Evolutionary conservation across 2,888 invertebrate genomes (phyloP).

Genomic region (Diarsia dahlii): DNA sequence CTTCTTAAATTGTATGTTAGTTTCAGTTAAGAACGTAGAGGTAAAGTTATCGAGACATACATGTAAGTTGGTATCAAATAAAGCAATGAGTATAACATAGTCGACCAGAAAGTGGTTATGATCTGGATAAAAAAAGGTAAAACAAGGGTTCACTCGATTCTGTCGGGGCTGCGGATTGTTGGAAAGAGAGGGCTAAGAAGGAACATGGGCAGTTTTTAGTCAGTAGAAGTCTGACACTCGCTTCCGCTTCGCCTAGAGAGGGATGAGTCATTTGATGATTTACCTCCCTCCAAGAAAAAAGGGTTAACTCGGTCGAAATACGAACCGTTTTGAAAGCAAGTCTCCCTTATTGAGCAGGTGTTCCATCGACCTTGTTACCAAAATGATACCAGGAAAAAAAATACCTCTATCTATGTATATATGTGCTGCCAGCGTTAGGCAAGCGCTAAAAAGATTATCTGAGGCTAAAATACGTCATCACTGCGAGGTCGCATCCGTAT

Average conservation of each 20-base stretch:
- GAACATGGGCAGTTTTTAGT: no score
- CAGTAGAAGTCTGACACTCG: no score
- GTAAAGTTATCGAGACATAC: not conserved
- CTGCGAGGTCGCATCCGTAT: conserved; percentile 43
- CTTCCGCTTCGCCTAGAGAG: no score
- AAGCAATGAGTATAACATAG: not conserved
- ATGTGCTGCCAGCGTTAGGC: conserved; percentile 27
- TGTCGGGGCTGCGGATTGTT: no score
- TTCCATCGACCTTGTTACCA: not conserved
- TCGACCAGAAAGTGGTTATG: not conserved
- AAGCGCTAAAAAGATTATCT: conserved; percentile 41
- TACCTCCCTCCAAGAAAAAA: no score
- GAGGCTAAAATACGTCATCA: conserved; percentile 37
- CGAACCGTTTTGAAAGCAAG: not conserved
- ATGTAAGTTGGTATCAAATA: not conserved
- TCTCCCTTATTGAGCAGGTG: not conserved
- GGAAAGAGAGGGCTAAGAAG: no score
- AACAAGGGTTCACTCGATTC: not conserved
- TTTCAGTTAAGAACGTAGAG: not conserved
- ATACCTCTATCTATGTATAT: not conserved
- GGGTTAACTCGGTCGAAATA: not conserved
- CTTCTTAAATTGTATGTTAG: not conserved
- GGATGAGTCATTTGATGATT: no score
- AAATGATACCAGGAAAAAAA: conserved; percentile 18
- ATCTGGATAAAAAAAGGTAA: not conserved